Evolutionary conservation across 2,113 vertebrate genomes (phyloP), one percentile per base, ranked within the genome.

Genomic region (Hymenochirus boettgeri): DNA sequence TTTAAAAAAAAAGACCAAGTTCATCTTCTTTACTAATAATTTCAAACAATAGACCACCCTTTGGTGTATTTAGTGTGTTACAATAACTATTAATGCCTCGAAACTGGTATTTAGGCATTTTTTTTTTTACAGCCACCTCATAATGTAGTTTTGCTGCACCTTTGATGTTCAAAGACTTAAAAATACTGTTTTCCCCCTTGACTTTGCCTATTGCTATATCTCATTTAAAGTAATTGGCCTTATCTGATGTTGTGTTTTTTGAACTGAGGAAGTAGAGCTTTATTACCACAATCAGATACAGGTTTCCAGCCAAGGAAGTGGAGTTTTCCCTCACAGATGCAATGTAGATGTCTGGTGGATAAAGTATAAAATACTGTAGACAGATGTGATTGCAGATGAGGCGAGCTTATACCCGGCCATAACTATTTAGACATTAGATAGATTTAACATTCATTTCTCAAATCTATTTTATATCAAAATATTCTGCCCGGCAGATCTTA

Each of bases 101-200:
- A 78, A 86, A 81, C 77, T 77, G 78, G 85, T 83, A 85, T 90
- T 90, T 86, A 88, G 82, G 84, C 77, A 81, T 79, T 82, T 87
- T 62, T 82, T 87, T 62, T 85, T 71, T 80, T 83, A 85, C 85
- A 82, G 83, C 85, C 77, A 52, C 76, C 82, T 84, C 73, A 75
- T 90, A 89, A 90, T 86, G 83, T 76, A 75, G 71, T 79, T 79
- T 83, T 45, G 72, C 80, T 61, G 83, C 79, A 91, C 87, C 88
- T 92, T 91, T 92, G 91, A 93, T 89, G 89, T 92, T 94, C 89
- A 93, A 93, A 92, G 91, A 65, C 81, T 82, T 85, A 72, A 66
- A 22, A 24, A n/a, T n/a, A n/a, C n/a, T n/a, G n/a, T n/a, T n/a
- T n/a, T n/a, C n/a, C n/a, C n/a, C n/a, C n/a, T n/a, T n/a, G n/a